Conservation (phyloP, 2,888 invertebrate species). For the Dynastes hyllus region DNA sequence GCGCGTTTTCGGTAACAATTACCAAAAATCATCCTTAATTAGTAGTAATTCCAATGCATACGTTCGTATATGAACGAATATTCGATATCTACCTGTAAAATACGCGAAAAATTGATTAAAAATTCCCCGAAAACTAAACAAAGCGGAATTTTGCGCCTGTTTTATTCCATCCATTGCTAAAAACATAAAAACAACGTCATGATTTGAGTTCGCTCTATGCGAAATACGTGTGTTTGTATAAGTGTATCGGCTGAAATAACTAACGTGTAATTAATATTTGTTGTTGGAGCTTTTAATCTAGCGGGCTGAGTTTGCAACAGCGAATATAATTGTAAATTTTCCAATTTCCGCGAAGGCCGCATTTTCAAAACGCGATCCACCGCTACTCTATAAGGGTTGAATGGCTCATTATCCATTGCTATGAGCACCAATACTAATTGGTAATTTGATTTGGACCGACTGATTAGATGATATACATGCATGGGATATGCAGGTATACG, state of each 20-base stretch:
- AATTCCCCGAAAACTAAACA: not conserved
- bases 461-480: constrained; percentile 61
- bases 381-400: constrained; percentile 61
- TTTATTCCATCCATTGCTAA: not conserved
- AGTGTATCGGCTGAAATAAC: constrained; percentile 8
- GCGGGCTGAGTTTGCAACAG: not conserved
- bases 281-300: constrained; percentile 11
- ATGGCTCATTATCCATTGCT: constrained; percentile 69
- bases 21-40: constrained; percentile 1
- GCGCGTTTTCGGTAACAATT: not conserved
- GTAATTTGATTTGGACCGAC: constrained; percentile 69
- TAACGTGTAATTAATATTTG: constrained; percentile 43
- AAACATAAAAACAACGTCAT: too few relatives aligned
- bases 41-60: not conserved
- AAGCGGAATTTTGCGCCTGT: not conserved
- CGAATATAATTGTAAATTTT: constrained; percentile 51
- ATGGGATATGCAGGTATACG: not conserved
- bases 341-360: constrained; percentile 49
- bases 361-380: constrained; percentile 48
- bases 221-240: constrained; percentile 2
- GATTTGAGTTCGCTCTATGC: too few relatives aligned
- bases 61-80: not conserved
- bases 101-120: constrained; percentile 23
- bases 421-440: constrained; percentile 69
- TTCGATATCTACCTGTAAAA: not conserved